Evolutionary conservation across 2,888 invertebrate genomes (phyloP).

Genomic region (Meandrusa payeni): DNA sequence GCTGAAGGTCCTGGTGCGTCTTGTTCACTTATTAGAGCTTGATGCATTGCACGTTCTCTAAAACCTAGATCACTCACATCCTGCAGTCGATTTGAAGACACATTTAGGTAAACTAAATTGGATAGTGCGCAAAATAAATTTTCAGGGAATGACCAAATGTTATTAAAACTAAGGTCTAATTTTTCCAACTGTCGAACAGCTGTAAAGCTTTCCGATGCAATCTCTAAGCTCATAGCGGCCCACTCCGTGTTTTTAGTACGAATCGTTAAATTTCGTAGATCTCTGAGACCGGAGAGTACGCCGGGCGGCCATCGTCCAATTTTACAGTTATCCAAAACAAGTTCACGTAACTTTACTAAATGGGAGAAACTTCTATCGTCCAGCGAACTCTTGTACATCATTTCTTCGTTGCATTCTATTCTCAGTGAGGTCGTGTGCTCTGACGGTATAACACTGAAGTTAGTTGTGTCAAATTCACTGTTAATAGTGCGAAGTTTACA

Average conservation of each 20-base stretch:
- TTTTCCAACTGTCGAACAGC: constrained; percentile 89
- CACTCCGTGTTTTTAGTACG: constrained; percentile 92
- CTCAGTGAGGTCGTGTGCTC: constrained; percentile 90
- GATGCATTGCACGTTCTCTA: constrained; percentile 85
- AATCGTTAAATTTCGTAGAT: constrained; percentile 91
- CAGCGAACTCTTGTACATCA: constrained; percentile 89
- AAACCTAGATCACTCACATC: constrained; percentile 94
- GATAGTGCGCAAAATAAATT: constrained; percentile 91
- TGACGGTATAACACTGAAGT: constrained; percentile 92
- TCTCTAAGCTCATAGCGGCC: constrained; percentile 91
- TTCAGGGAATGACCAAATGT: constrained; percentile 94
- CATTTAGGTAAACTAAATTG: constrained; percentile 89
- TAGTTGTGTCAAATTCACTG: constrained; percentile 93
- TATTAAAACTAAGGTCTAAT: constrained; percentile 92
- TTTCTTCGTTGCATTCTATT: constrained; percentile 89
- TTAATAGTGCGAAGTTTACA: constrained; percentile 92
- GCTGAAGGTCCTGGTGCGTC: constrained; percentile 68
- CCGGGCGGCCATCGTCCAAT: constrained; percentile 90
- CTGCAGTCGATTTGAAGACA: constrained; percentile 93
- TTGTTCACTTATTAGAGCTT: constrained; percentile 83
- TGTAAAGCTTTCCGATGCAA: constrained; percentile 88
- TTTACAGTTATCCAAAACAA: constrained; percentile 93
- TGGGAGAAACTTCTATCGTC: constrained; percentile 90
- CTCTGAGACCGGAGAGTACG: constrained; percentile 88
- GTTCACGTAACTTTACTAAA: constrained; percentile 88